Evolutionary conservation across 2,113 vertebrate genomes (phyloP), one percentile per base, ranked within the genome.

Genomic region (Rhinopithecus roxellana): DNA sequence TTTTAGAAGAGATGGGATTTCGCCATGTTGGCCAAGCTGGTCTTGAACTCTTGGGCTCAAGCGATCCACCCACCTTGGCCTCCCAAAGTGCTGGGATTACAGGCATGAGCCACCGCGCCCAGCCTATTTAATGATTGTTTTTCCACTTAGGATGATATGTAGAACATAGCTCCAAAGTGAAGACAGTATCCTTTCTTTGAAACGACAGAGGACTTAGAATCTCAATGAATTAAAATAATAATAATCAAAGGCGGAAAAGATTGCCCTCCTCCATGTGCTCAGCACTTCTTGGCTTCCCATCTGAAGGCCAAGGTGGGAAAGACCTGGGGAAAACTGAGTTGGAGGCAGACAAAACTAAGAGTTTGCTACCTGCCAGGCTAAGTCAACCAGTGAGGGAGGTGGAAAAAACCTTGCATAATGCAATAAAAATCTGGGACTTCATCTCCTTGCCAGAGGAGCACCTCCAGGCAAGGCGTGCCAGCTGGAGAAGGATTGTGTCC

Each of bases 331-430:
- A 52, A 59, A 3, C 18, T 2, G 25, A 8, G 2, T 0, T 1
- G 4, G 30, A 84, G 25, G 20, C 3, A 8, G 6, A 3, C 1
- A 2, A 8, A 20, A 30, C 11, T 17, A 22, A 52, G 32, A 27
- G 22, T n/a, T 35, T 14, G 50, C 78, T 79, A 35, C 81, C 30
- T n/a, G 48, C n/a, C 61, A 40, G 84, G 82, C 82, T 84, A 38
- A n/a, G 55, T 32, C 7, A 43, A 18, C n/a, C 5, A 48, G 12
- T 40, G 17, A 90, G 30, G 10, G 6, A 61, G 3, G 30, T 1
- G 5, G 55, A 25, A 50, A 77, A 90, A 30, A 50, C 16, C 11
- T 20, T 55, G 38, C 4, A 1, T 69, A 27, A 27, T 85, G 50
- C 20, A 40, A 70, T 69, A 27, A 64, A 93, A 93, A 22, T 22